Evolutionary conservation across 2,113 vertebrate species (phyloP).

Genomic region (Myotis brandtii): DNA sequence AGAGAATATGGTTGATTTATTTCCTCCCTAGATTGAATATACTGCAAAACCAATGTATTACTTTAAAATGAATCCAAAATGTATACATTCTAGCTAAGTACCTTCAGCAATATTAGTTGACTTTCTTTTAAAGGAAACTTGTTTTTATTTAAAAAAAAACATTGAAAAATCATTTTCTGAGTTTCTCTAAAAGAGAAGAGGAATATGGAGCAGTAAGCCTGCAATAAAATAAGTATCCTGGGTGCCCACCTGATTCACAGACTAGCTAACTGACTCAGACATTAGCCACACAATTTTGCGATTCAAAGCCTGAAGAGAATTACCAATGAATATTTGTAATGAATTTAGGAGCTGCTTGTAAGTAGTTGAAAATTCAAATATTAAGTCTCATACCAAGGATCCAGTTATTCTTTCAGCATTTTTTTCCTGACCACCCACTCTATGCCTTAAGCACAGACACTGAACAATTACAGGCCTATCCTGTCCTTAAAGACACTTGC

Average conservation of each 20-base stretch:
- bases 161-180: not conserved
- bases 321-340: not conserved
- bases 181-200: not conserved
- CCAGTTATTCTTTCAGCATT: not conserved
- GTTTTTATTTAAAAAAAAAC: not conserved
- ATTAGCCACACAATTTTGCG: not conserved
- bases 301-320: not conserved
- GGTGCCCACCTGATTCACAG: not conserved
- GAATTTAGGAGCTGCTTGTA: not conserved
- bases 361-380: not conserved
- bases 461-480: not conserved
- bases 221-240: not conserved
- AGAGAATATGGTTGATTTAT: constrained; percentile 14
- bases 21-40: not conserved
- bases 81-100: constrained; percentile 1
- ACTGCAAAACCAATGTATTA: constrained; percentile 42
- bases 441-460: not conserved
- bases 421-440: not conserved
- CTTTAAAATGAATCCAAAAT: constrained; percentile 41
- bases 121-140: not conserved
- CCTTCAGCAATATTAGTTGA: not conserved
- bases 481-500: not conserved
- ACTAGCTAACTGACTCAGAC: not conserved
- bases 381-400: not conserved
- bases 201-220: not conserved